phyloP scores from a whole-genome alignment of 2,888 invertebrate species.

The Bembecia ichneumoniformis region DNA sequence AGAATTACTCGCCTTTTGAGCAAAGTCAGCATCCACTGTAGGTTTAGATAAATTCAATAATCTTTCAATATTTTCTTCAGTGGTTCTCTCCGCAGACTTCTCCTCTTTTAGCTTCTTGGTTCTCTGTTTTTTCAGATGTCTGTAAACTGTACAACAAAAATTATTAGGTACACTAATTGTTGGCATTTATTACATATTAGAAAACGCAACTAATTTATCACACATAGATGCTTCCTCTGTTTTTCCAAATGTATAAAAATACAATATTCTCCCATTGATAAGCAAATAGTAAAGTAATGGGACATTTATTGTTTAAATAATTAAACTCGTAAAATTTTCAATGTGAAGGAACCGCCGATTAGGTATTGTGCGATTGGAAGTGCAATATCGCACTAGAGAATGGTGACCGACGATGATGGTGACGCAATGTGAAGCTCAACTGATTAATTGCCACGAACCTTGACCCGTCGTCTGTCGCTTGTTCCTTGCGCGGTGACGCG shows the following conservation, averaged over 20 bases:
- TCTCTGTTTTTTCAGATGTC: constrained; percentile 24
- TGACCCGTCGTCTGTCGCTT: constrained; percentile 30
- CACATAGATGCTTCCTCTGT: too few species aligned
- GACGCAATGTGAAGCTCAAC: constrained; percentile 8
- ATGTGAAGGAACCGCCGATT: too few species aligned
- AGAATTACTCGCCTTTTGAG: constrained; percentile 52
- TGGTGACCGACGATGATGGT: background rate
- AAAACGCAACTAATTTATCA: too few species aligned
- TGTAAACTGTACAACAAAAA: constrained; percentile 10
- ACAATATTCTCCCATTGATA: too few species aligned
- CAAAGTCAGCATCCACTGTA: constrained; percentile 33
- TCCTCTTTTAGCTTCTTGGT: constrained; percentile 23
- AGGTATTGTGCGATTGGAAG: too few species aligned
- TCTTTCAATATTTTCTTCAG: constrained; percentile 61
- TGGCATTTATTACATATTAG: too few species aligned
- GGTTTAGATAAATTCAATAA: constrained; percentile 59
- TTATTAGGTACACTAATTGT: too few species aligned
- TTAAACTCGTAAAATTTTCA: too few species aligned
- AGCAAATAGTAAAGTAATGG: too few species aligned
- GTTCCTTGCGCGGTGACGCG: constrained; percentile 20
- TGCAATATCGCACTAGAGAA: too few species aligned
- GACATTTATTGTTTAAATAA: too few species aligned
- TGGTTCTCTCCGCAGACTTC: constrained; percentile 25
- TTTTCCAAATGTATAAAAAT: too few species aligned
- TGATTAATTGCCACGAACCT: constrained; percentile 28